phyloP scores from a whole-genome alignment of 2,888 invertebrate genomes.

The Allacma fusca region DNA sequence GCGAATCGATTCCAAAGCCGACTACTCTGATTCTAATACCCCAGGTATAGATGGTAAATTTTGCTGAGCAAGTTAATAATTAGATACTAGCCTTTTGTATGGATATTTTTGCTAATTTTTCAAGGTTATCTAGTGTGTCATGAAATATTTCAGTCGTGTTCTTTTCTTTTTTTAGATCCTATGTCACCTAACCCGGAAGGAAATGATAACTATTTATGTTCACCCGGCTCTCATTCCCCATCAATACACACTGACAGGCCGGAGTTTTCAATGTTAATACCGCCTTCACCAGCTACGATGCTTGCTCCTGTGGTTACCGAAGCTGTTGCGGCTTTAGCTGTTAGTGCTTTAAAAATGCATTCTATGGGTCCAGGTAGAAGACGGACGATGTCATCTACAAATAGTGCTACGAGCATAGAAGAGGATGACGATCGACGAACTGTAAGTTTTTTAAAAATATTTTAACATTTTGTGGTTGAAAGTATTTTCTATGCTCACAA shows the following conservation, averaged over 20 bases:
- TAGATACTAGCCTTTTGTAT: too few species aligned
- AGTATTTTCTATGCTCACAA: neutral
- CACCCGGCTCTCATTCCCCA: conserved; percentile 39
- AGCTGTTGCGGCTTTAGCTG: conserved; percentile 50
- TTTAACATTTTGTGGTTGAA: neutral
- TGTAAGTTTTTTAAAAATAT: neutral
- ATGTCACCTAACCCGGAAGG: conserved; percentile 41
- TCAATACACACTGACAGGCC: conserved; percentile 3
- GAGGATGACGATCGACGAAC: conserved; percentile 27
- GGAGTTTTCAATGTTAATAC: neutral
- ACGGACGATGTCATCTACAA: conserved; percentile 42
- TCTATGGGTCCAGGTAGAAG: conserved; percentile 20
- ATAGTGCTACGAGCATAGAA: conserved; percentile 32
- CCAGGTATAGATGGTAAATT: conserved; percentile 27
- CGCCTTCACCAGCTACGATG: conserved; percentile 13
- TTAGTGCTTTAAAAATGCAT: conserved; percentile 47
- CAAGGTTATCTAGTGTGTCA: too few species aligned
- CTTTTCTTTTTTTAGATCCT: conserved; percentile 27
- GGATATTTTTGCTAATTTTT: too few species aligned
- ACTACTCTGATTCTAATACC: conserved; percentile 40
- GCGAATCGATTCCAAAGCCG: conserved; percentile 49
- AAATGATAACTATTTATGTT: conserved; percentile 28
- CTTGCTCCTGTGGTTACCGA: conserved; percentile 37
- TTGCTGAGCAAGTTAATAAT: neutral
- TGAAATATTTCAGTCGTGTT: too few species aligned